phyloP scores from a whole-genome alignment of 2,888 invertebrate species.

The Leucoptera coffeella region DNA sequence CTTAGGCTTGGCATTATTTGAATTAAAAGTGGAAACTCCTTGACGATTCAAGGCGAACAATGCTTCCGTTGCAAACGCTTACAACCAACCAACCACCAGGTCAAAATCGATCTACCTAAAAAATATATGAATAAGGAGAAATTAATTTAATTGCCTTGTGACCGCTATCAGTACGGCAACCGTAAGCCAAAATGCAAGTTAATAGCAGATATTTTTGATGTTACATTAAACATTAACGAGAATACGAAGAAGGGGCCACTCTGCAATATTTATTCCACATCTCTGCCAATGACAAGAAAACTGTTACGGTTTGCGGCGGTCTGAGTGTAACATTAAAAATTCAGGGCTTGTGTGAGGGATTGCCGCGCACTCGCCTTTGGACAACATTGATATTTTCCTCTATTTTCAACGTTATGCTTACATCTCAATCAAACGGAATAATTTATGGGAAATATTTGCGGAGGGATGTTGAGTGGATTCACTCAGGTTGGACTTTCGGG shows the following conservation, averaged over 20 bases:
- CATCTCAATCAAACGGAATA: conserved; percentile 21
- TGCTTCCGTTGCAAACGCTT: too few species aligned
- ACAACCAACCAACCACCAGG: too few species aligned
- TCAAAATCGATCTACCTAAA: too few species aligned
- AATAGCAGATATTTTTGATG: conserved; percentile 43
- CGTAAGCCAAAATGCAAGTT: too few species aligned
- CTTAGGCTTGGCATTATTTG: conserved; percentile 41
- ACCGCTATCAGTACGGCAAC: too few species aligned
- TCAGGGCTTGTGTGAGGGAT: conserved; percentile 53
- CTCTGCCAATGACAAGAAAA: conserved; percentile 53
- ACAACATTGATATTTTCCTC: conserved; percentile 50
- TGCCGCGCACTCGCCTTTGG: conserved; percentile 48
- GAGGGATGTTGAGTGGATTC: too few species aligned
- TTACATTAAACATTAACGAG: conserved; percentile 49
- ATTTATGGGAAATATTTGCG: conserved; percentile 1
- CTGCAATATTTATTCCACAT: conserved; percentile 54
- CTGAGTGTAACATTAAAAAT: conserved; percentile 55
- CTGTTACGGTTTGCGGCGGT: conserved; percentile 53
- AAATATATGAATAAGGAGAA: too few species aligned
- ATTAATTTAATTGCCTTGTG: not conserved
- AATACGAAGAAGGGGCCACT: conserved; percentile 52
- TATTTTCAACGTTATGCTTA: conserved; percentile 25
- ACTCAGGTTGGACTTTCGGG: too few species aligned
- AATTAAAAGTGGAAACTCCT: conserved; percentile 36
- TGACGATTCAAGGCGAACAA: conserved; percentile 35